Evolutionary conservation across 2,888 invertebrate species (phyloP).

Genomic region (Coremacera marginata): DNA sequence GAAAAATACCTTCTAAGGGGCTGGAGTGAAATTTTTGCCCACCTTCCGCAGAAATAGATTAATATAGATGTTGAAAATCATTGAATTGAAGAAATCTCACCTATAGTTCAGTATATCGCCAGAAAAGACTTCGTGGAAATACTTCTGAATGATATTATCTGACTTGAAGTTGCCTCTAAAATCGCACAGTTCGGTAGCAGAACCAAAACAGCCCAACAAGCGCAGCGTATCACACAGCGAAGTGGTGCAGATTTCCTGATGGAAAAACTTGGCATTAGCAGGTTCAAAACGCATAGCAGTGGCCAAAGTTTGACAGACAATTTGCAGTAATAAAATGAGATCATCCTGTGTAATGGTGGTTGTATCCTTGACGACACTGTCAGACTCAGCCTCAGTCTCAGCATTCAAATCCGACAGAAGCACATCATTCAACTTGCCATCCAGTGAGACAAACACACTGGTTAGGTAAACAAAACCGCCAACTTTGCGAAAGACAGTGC

Average conservation of each 20-base stretch:
- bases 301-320: conserved; percentile 94
- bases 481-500: conserved; percentile 97
- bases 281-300: conserved; percentile 99
- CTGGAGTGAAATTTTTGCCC: too few relatives aligned
- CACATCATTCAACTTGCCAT: conserved; percentile 78
- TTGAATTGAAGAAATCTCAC: conserved; percentile 53
- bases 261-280: conserved; percentile 98
- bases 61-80: too few relatives aligned
- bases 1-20: too few relatives aligned
- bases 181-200: conserved; percentile 70
- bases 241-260: conserved; percentile 95
- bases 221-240: conserved; percentile 94
- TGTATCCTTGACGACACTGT: conserved; percentile 54
- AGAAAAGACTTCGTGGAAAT: conserved; percentile 81
- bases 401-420: conserved; percentile 61
- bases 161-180: conserved; percentile 64
- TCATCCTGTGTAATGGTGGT: conserved; percentile 70
- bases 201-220: conserved; percentile 89
- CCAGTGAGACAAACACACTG: conserved; percentile 92
- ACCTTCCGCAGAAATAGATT: too few relatives aligned
- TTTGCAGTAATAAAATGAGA: conserved; percentile 82
- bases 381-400: conserved; percentile 61
- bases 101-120: conserved; percentile 77
- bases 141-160: conserved; percentile 66
- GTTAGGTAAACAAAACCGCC: conserved; percentile 98